phyloP scores from a whole-genome alignment of 2,888 invertebrate genomes.

The Gerris lacustris region DNA sequence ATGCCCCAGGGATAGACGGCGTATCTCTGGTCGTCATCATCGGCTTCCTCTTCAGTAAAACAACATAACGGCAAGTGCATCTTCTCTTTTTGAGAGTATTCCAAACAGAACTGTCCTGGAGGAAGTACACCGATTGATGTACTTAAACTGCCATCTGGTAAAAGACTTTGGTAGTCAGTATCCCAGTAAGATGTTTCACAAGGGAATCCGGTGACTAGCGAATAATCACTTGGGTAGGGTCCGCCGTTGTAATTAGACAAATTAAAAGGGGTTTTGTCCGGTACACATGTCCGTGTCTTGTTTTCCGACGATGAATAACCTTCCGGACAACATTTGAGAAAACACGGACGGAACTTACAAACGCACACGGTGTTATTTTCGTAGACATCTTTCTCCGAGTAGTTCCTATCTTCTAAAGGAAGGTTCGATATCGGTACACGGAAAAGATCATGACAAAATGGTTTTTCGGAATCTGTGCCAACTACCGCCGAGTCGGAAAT shows the following conservation, averaged over 20 bases:
- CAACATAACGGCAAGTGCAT: conserved; percentile 26
- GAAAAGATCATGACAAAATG: neutral
- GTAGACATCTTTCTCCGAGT: neutral
- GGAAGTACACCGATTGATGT: neutral
- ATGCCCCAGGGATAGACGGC: conserved; percentile 32
- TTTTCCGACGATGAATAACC: neutral
- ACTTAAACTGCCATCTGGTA: neutral
- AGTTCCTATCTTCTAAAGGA: neutral
- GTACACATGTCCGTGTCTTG: neutral
- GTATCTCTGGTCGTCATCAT: conserved; percentile 8
- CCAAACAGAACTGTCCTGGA: neutral
- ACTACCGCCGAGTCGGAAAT: neutral
- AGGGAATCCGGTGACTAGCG: neutral
- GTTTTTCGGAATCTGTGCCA: neutral
- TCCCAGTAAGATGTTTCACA: neutral
- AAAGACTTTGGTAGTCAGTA: neutral
- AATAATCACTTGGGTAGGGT: neutral
- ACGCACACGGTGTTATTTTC: neutral
- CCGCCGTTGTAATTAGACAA: neutral
- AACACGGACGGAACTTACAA: neutral
- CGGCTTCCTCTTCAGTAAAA: conserved; percentile 29
- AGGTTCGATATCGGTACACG: neutral
- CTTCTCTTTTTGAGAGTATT: neutral
- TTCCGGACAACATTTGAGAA: neutral
- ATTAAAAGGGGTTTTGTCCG: neutral